Conservation (phyloP, 2,113 vertebrate species). For the Trogon melanurus region DNA sequence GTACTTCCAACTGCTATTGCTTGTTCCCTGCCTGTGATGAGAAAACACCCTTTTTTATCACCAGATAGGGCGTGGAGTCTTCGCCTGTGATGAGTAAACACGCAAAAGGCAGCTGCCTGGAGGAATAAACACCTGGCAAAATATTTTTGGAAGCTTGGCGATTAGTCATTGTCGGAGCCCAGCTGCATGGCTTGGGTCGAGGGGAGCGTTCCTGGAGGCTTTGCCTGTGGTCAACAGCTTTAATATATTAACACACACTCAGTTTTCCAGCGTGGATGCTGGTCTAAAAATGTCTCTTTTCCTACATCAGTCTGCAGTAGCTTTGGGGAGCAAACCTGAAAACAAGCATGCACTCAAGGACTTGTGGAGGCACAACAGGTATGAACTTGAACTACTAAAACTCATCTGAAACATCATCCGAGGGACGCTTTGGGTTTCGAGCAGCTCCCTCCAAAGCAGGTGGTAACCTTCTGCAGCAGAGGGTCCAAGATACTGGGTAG, state of each 20-base stretch:
- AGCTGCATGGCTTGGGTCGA: not conserved
- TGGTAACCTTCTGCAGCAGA: not conserved
- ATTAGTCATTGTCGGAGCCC: not conserved
- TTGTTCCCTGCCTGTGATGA: not conserved
- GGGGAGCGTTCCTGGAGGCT: not conserved
- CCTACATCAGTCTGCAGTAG: not conserved
- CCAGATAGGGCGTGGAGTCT: not conserved
- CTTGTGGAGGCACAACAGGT: not conserved
- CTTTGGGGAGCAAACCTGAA: not conserved
- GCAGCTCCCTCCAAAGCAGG: not conserved
- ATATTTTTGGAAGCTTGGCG: not conserved
- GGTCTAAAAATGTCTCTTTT: not conserved
- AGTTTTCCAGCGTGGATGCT: not conserved
- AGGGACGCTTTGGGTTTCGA: not conserved
- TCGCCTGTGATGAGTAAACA: not conserved
- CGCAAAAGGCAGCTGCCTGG: not conserved
- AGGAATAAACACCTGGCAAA: constrained; percentile 45
- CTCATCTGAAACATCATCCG: not conserved
- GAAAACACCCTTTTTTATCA: not conserved
- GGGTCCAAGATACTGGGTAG: accelerated
- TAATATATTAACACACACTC: accelerated
- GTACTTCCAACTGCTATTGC: not conserved
- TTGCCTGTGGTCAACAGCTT: not conserved
- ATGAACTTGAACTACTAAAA: not conserved
- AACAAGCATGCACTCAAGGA: not conserved